Evolutionary conservation across 2,113 vertebrate genomes (phyloP).

Genomic region (Hipposideros armiger): DNA sequence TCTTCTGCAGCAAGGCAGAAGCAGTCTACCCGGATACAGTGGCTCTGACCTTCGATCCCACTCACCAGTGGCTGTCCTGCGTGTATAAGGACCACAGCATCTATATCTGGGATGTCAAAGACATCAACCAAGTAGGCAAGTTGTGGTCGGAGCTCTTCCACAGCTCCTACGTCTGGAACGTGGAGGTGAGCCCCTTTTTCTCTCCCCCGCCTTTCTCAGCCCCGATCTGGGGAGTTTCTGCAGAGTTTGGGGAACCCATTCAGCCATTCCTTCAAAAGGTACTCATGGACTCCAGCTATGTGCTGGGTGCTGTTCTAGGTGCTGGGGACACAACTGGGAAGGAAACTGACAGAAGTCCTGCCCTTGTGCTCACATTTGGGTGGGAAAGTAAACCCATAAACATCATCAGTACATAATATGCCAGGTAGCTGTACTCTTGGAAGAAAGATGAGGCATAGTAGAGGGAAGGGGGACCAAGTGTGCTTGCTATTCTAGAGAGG

Average conservation of each 20-base stretch:
- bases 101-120: constrained; percentile 92
- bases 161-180: constrained; percentile 92
- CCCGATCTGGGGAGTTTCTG: background rate
- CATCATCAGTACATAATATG: background rate
- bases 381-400: background rate
- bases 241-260: background rate
- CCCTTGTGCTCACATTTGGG: background rate
- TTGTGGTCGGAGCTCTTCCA: constrained; percentile 94
- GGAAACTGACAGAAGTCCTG: background rate
- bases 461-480: background rate
- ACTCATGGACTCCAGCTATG: background rate
- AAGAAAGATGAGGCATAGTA: background rate
- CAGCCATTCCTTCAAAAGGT: background rate
- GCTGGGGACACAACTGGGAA: background rate
- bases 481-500: background rate
- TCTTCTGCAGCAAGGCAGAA: constrained; percentile 72
- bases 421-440: background rate
- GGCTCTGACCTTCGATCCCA: constrained; percentile 91
- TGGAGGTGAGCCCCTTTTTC: constrained; percentile 88
- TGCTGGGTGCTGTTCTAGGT: background rate
- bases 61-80: constrained; percentile 88
- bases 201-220: background rate
- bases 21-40: constrained; percentile 90
- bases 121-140: constrained; percentile 85
- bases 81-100: constrained; percentile 95